Percentiles rank a stretch among this genome's conserved stretches.
Conservation (phyloP, 2,797 vertebrate species). For the Alca torda region DNA sequence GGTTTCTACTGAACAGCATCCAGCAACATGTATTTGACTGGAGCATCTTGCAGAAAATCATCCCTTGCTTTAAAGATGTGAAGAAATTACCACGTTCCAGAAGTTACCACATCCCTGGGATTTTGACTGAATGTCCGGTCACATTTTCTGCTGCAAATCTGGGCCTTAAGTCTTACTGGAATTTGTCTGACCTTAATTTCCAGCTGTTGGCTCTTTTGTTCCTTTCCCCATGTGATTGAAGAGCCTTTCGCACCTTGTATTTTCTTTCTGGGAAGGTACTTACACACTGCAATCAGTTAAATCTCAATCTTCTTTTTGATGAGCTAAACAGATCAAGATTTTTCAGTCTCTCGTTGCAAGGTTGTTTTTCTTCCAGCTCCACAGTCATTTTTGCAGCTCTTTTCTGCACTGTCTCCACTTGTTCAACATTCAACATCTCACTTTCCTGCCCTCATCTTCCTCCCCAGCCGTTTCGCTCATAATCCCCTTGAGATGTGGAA, state of each 20-base stretch:
- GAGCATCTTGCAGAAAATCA: constrained; percentile 46
- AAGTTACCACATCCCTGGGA: constrained; percentile 42
- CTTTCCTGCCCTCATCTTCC: constrained; percentile 7
- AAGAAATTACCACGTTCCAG: constrained; percentile 15
- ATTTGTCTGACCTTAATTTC: constrained; percentile 55
- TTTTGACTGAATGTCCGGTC: constrained; percentile 31
- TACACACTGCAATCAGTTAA: constrained; percentile 40
- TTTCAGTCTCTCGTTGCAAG: background rate
- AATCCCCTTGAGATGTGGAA: background rate
- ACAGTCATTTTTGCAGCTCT: background rate
- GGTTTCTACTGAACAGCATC: background rate
- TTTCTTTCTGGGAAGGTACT: constrained; percentile 55
- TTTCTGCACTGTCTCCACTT: background rate
- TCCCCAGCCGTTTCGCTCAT: background rate
- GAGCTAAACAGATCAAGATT: constrained; percentile 55
- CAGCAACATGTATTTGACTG: background rate
- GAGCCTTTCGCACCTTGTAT: constrained; percentile 48
- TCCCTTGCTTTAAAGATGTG: background rate
- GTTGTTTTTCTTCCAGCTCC: constrained; percentile 15
- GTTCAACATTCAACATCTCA: background rate
- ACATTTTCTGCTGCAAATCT: constrained; percentile 35
- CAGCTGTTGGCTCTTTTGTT: constrained; percentile 44
- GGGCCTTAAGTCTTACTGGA: constrained; percentile 1
- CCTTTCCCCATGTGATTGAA: constrained; percentile 46
- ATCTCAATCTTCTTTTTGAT: constrained; percentile 55